Percentiles rank a stretch among this genome's conserved stretches.
These are phyloP conservation scores for Aviceda subcristata DNA, from an alignment of 2,113 vertebrate genomes.

Conservation along the genomic window DNA sequence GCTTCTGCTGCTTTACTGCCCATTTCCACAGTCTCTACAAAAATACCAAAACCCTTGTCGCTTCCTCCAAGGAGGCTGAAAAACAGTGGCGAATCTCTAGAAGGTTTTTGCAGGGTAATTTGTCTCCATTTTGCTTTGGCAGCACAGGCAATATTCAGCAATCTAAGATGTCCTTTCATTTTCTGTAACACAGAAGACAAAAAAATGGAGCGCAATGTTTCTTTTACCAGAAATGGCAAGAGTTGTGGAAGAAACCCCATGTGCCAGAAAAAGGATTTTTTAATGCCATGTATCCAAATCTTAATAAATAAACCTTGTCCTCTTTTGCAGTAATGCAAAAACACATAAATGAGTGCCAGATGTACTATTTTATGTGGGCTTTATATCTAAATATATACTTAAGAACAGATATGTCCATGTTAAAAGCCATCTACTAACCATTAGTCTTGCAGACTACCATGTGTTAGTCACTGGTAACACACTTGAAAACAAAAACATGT, in stretches of 20 bases:
- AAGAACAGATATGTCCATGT: neutral
- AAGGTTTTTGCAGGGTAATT: constrained; percentile 89
- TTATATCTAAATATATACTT: neutral
- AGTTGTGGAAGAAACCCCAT: neutral
- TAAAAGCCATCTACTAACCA: neutral
- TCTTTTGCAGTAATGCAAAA: neutral
- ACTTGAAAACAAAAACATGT: neutral
- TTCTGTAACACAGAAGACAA: constrained; percentile 76
- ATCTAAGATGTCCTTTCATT: constrained; percentile 95
- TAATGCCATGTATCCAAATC: neutral
- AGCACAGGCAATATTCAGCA: constrained; percentile 95
- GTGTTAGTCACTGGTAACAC: neutral
- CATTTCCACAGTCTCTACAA: constrained; percentile 86
- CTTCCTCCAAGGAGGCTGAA: constrained; percentile 90
- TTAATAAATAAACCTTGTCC: neutral
- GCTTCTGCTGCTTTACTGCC: constrained; percentile 90
- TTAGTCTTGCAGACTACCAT: neutral
- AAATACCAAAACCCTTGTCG: constrained; percentile 92
- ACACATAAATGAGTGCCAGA: neutral
- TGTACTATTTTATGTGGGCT: neutral
- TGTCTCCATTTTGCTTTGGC: constrained; percentile 97
- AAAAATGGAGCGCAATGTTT: neutral
- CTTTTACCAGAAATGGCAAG: neutral
- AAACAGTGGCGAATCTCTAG: constrained; percentile 86
- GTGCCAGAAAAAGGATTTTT: neutral